Evolutionary conservation across 2,797 vertebrate genomes (phyloP).

Genomic region (Sebastes reedi): DNA sequence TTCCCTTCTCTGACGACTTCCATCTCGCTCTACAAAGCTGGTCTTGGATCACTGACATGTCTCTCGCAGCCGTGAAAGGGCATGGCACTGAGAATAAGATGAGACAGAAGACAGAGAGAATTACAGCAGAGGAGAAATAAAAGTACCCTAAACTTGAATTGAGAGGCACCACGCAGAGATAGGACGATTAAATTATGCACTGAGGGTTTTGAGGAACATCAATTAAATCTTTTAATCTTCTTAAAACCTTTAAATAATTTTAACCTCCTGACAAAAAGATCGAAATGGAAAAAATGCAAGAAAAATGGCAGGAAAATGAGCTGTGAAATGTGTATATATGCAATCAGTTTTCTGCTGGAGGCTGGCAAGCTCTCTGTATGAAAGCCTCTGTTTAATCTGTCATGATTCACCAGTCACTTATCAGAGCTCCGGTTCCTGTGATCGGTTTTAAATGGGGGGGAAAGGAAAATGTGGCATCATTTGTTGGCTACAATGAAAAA

Average conservation of each 20-base stretch:
- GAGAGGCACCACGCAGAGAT: neutral
- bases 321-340: constrained; percentile 27
- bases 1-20: neutral
- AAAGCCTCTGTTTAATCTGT: constrained; percentile 25
- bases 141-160: constrained; percentile 7
- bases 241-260: constrained; percentile 30
- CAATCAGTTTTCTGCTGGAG: constrained; percentile 28
- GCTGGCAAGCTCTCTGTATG: constrained; percentile 2
- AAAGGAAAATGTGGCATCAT: constrained; percentile 15
- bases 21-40: constrained; percentile 8
- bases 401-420: constrained; percentile 31
- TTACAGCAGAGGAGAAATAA: constrained; percentile 25
- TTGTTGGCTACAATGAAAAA: constrained; percentile 25
- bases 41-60: constrained; percentile 39
- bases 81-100: constrained; percentile 25
- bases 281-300: neutral
- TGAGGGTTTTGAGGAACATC: constrained; percentile 2
- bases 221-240: constrained; percentile 30
- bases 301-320: neutral
- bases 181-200: constrained; percentile 10
- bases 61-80: constrained; percentile 54
- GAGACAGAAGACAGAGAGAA: constrained; percentile 38
- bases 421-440: constrained; percentile 7
- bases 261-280: neutral
- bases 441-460: constrained; percentile 39